Conservation (phyloP, 2,113 vertebrate genomes). For the Benitochromis conjunctus region DNA sequence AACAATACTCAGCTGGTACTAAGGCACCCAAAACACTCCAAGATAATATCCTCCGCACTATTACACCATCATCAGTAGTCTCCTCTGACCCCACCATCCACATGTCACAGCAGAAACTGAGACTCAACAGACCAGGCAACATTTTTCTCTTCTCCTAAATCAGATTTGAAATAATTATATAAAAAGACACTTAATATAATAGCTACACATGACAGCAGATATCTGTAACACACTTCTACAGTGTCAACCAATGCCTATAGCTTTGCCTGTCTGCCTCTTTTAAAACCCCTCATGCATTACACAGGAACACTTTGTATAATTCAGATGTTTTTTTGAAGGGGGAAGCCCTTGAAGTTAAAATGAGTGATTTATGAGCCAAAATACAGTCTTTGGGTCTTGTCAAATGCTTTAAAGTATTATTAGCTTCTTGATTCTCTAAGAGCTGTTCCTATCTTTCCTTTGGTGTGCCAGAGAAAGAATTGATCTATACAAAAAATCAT, state of each 20-base stretch:
- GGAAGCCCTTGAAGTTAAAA: conserved; percentile 17
- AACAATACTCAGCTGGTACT: background rate
- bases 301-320: conserved; percentile 11
- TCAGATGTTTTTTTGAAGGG: conserved; percentile 14
- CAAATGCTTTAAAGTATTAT: background rate
- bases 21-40: background rate
- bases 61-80: background rate
- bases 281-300: background rate
- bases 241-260: background rate
- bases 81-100: background rate
- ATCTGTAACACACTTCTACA: background rate
- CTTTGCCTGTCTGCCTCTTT: background rate
- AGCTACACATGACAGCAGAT: background rate
- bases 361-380: conserved; percentile 10
- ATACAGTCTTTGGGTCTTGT: background rate
- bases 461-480: background rate
- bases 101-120: background rate
- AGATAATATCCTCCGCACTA: background rate
- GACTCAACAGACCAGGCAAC: background rate
- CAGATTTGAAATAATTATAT: background rate
- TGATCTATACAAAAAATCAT: background rate
- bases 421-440: background rate
- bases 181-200: background rate
- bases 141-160: background rate
- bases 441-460: background rate